These are phyloP conservation scores for Drosophila insularis DNA, from an alignment of 1,140 invertebrate species.

Conservation along the genomic window DNA sequence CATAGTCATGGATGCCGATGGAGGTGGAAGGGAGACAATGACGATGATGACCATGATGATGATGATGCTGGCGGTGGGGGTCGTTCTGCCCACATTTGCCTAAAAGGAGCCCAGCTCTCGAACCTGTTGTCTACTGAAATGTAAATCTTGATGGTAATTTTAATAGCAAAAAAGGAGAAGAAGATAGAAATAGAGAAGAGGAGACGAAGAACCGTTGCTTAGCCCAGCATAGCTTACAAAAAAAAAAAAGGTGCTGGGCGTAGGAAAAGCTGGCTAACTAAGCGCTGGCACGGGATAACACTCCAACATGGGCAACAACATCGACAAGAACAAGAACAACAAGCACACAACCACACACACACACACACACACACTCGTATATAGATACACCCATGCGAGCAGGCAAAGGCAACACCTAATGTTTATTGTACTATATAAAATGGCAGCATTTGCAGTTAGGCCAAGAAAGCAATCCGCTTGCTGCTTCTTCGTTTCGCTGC, in stretches of 20 bases:
- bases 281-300: constrained; percentile 74
- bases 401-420: constrained; percentile 74
- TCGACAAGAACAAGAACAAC: background rate
- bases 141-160: constrained; percentile 82
- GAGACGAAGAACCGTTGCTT: constrained; percentile 62
- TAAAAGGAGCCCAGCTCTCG: constrained; percentile 58
- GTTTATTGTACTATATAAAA: constrained; percentile 79
- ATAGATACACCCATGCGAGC: constrained; percentile 52
- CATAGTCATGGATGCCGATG: constrained; percentile 4
- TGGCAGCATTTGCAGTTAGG: constrained; percentile 77
- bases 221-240: constrained; percentile 49
- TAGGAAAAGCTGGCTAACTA: constrained; percentile 75
- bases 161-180: constrained; percentile 75
- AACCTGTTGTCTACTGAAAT: constrained; percentile 80
- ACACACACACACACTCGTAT: constrained; percentile 16
- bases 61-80: constrained; percentile 2
- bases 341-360: constrained; percentile 30
- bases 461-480: constrained; percentile 42
- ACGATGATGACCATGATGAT: background rate
- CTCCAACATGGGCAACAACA: constrained; percentile 36
- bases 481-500: constrained; percentile 41
- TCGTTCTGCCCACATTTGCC: constrained; percentile 69
- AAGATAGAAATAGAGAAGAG: background rate
- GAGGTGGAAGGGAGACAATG: background rate
- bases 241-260: constrained; percentile 64